Evolutionary conservation across 2,888 invertebrate genomes (phyloP), one percentile per base, ranked within the genome.

Genomic region (Dendrolimus houi): DNA sequence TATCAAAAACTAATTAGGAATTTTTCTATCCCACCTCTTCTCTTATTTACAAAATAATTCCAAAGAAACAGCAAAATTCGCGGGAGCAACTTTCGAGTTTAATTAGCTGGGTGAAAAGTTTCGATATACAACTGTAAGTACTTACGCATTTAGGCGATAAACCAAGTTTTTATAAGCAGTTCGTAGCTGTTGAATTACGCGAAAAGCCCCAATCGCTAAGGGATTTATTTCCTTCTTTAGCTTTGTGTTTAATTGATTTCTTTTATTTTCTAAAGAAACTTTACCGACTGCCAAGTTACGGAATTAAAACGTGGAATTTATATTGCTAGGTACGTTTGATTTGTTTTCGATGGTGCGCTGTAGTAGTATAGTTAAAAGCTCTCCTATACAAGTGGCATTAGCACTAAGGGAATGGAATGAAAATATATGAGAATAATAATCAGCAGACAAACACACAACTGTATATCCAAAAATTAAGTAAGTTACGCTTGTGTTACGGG

Each of bases 91-190:
- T 71, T 70, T 64, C 63, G 70, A 79, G 73, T 79, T 79, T 78
- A 81, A 81, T 80, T 79, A 78, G 74, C 64, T 64, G 66, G 64
- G 68, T 68, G 64, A 68, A 73, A 75, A 74, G 67, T 77, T 75
- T 68, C 14, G 56, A 64, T 62, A 47, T 68, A 67, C 62, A 57
- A 29, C 29, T 29, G 29, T 29, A 6, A 29, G 61, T 56, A 52
- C 59, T 61, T 61, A 60, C 54, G 56, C 58, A 53, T 58, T 60
- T 57, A 58, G 55, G 59, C 67, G 62, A 66, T 63, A 62, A 60
- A 61, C 54, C 54, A 54, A 58, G 52, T 13, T 17, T 47, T 47
- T 47, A 47, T 47, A 47, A 47, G 47, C 12, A 47, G 47, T 47
- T 47, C 47, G 47, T 47, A 29, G 29, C 29, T 29, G 29, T 29